phyloP scores from a whole-genome alignment of 2,888 invertebrate species.

The Alsophila aescularia region DNA sequence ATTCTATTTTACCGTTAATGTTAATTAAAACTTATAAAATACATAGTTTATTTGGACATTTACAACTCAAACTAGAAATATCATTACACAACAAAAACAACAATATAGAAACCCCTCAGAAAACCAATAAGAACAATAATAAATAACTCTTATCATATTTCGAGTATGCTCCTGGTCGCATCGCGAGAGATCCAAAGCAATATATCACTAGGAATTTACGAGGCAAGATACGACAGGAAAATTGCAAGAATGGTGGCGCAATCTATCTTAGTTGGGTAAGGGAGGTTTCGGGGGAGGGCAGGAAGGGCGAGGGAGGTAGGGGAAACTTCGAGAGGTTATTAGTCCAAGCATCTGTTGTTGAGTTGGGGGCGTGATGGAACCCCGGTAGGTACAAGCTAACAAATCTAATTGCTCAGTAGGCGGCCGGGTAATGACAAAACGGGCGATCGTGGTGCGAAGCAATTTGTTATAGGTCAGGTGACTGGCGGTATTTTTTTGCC shows the following conservation, averaged over 20 bases:
- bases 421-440: constrained; percentile 79
- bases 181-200: constrained; percentile 86
- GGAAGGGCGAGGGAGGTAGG: constrained; percentile 68
- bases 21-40: constrained; percentile 44
- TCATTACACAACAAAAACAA: constrained; percentile 58
- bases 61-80: constrained; percentile 29
- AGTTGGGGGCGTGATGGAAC: constrained; percentile 83
- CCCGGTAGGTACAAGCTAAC: constrained; percentile 83
- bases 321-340: constrained; percentile 86
- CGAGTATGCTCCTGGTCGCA: constrained; percentile 85
- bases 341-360: constrained; percentile 86
- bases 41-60: not conserved
- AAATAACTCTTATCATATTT: constrained; percentile 85
- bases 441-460: constrained; percentile 68
- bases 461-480: constrained; percentile 77
- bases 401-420: constrained; percentile 85
- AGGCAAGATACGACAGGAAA: constrained; percentile 96
- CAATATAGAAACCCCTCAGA: constrained; percentile 68
- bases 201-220: constrained; percentile 94
- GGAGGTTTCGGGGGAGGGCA: constrained; percentile 75
- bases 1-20: too few relatives aligned
- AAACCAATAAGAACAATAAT: constrained; percentile 85
- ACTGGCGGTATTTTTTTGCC: constrained; percentile 43
- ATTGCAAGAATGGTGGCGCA: constrained; percentile 96
- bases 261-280: constrained; percentile 93